Conservation (phyloP, 2,113 vertebrate genomes). For the Castor canadensis region DNA sequence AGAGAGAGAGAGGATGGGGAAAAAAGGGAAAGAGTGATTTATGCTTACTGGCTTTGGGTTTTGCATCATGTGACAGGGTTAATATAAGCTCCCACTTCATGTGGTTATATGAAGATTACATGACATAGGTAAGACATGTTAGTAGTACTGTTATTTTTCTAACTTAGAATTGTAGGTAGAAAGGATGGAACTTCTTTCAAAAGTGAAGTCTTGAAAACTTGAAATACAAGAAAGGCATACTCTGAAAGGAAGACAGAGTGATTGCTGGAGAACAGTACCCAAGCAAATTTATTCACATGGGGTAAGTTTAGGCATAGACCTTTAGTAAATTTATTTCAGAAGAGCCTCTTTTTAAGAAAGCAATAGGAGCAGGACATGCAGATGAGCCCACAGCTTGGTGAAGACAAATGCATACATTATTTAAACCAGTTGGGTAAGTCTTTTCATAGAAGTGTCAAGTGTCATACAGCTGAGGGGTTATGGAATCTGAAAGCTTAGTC, state of each 20-base stretch:
- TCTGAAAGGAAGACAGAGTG: background rate
- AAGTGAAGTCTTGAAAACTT: background rate
- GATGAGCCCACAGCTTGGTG: background rate
- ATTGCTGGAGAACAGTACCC: fast-evolving
- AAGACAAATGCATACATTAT: background rate
- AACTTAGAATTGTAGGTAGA: background rate
- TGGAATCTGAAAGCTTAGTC: background rate
- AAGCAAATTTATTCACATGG: background rate
- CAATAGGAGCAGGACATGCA: too few species aligned
- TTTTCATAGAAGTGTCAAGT: background rate
- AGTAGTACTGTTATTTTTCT: background rate
- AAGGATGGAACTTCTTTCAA: background rate
- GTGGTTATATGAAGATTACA: background rate
- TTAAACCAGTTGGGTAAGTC: background rate
- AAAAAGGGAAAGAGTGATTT: fast-evolving
- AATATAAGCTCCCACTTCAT: background rate
- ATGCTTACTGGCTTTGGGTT: background rate
- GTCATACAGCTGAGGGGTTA: fast-evolving
- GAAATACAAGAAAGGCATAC: background rate
- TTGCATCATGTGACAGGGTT: too few species aligned
- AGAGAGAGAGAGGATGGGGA: too few species aligned
- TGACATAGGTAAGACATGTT: background rate
- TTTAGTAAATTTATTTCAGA: background rate
- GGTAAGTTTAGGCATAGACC: too few species aligned
- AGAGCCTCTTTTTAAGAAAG: background rate